Percentiles rank a stretch among this genome's conserved stretches.
These are phyloP conservation scores for Copsychus sechellarum DNA, from an alignment of 2,113 vertebrate species.

Conservation along the genomic window DNA sequence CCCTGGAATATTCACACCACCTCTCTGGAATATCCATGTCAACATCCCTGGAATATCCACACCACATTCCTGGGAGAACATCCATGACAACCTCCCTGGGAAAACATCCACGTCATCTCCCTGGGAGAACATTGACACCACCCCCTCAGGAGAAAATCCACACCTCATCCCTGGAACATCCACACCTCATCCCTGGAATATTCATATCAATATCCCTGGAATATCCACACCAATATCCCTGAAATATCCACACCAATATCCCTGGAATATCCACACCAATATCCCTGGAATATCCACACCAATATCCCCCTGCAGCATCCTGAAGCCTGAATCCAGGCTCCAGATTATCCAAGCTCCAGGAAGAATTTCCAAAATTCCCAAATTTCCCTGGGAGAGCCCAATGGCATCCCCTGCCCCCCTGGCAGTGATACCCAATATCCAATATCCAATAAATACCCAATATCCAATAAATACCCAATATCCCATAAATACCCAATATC, in stretches of 20 bases:
- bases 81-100: neutral
- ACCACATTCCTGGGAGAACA: neutral
- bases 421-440: neutral
- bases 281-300: neutral
- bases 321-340: neutral
- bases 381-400: neutral
- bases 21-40: too few relatives aligned
- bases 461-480: too few relatives aligned
- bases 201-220: too few relatives aligned
- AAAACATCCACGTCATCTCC: neutral
- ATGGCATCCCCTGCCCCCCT: neutral
- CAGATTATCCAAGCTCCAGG: neutral
- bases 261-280: neutral
- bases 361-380: too few relatives aligned
- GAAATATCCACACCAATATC: neutral
- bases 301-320: neutral
- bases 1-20: too few relatives aligned
- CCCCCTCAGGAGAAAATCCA: neutral
- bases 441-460: too few relatives aligned
- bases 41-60: too few relatives aligned
- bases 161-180: too few relatives aligned
- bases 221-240: fast-evolving
- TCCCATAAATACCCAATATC: too few relatives aligned
- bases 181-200: neutral
- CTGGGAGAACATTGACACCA: neutral